phyloP scores from a whole-genome alignment of 2,113 vertebrate species.

The Perca flavescens region DNA sequence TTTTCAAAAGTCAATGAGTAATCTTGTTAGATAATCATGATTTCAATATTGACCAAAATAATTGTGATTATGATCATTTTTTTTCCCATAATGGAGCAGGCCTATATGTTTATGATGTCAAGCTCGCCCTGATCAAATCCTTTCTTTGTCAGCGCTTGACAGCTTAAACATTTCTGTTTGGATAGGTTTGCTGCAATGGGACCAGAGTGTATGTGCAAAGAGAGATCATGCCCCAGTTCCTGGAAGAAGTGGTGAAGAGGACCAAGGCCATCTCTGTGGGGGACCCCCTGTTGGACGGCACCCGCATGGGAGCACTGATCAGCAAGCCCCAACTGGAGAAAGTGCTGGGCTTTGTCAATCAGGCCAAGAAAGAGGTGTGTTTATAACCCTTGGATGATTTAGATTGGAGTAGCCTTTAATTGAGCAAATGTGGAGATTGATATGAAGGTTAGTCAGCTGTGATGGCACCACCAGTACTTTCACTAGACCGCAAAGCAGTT shows the following conservation, averaged over 20 bases:
- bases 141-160: background rate
- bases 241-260: constrained; percentile 90
- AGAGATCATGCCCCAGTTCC: constrained; percentile 90
- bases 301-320: constrained; percentile 95
- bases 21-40: no score
- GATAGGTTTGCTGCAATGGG: constrained; percentile 95
- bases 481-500: background rate
- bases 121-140: background rate
- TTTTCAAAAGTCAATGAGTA: no score
- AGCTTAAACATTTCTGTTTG: background rate
- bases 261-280: constrained; percentile 92
- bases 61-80: no score
- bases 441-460: background rate
- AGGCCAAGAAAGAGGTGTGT: constrained; percentile 91
- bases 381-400: background rate
- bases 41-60: no score
- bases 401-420: background rate
- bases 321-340: constrained; percentile 91
- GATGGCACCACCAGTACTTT: background rate
- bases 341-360: constrained; percentile 89
- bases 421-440: background rate
- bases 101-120: no score
- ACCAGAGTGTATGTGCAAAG: constrained; percentile 95
- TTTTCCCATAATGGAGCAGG: no score
- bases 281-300: constrained; percentile 90